phyloP scores from a whole-genome alignment of 2,113 vertebrate genomes.

The Choloepus hoffmanni region DNA sequence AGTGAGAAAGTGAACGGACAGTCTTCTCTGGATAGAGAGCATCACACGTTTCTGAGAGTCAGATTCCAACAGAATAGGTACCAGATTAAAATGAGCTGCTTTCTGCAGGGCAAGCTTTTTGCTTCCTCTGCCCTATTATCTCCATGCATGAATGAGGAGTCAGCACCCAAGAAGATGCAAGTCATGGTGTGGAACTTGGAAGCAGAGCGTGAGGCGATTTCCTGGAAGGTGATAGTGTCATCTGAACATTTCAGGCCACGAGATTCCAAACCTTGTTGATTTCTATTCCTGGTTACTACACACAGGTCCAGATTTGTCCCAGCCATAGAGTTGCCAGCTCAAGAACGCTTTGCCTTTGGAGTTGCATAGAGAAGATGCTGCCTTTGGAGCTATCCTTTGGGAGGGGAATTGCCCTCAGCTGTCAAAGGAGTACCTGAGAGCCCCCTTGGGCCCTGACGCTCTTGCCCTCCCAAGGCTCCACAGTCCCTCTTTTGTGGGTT shows the following conservation, averaged over 20 bases:
- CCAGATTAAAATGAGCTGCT: not conserved
- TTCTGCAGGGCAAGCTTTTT: not conserved
- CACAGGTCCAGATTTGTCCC: conserved; percentile 68
- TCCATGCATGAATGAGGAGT: conserved; percentile 11
- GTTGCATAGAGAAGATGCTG: conserved; percentile 71
- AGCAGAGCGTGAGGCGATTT: conserved; percentile 47
- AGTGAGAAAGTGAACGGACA: not conserved
- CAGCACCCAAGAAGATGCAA: not conserved
- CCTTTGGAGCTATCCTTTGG: not conserved
- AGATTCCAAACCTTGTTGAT: conserved; percentile 69
- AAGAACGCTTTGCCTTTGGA: conserved; percentile 53
- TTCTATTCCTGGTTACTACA: conserved; percentile 77
- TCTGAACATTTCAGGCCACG: conserved; percentile 62
- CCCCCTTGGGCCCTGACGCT: not conserved
- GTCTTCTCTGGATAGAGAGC: not conserved
- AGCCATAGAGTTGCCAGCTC: conserved; percentile 26
- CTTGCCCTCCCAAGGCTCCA: not conserved
- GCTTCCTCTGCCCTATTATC: not conserved
- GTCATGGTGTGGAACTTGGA: conserved; percentile 22
- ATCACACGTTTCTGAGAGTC: not conserved
- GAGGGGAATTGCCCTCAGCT: not conserved
- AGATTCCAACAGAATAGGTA: not conserved
- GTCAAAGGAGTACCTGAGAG: not conserved
- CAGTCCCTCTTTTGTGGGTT: not conserved
- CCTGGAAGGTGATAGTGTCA: conserved; percentile 76